Evolutionary conservation across 2,888 invertebrate species (phyloP).

Genomic region (Homarus gammarus): DNA sequence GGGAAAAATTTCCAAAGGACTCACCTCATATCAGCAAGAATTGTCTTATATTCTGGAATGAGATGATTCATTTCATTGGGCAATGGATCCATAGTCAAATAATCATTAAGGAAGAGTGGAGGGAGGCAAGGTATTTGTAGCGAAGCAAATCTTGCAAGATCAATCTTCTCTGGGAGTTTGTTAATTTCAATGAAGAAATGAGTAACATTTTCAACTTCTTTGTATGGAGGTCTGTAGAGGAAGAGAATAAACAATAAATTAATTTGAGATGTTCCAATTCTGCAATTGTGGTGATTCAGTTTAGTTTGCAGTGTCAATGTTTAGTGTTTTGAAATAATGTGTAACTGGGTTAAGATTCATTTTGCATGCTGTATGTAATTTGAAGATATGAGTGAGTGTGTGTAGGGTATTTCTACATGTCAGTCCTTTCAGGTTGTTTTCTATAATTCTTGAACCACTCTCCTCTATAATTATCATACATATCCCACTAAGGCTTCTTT

Average conservation of each 20-base stretch:
- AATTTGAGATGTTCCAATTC: constrained; percentile 14
- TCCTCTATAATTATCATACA: no score
- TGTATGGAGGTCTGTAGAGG: constrained; percentile 81
- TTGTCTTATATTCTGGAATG: constrained; percentile 69
- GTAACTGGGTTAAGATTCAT: no score
- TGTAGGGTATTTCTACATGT: no score
- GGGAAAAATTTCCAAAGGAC: no score
- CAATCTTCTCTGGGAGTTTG: constrained; percentile 62
- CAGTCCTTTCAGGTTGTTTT: no score
- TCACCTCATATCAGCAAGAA: constrained; percentile 71
- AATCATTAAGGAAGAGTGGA: constrained; percentile 84
- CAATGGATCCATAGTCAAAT: constrained; percentile 79
- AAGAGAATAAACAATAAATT: constrained; percentile 36
- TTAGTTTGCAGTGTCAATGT: neutral
- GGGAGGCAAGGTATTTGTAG: constrained; percentile 82
- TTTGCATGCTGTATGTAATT: no score
- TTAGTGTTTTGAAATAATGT: neutral
- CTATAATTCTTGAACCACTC: no score
- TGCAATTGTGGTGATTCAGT: neutral
- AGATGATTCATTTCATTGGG: constrained; percentile 68
- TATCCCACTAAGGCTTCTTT: no score
- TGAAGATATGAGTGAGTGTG: no score
- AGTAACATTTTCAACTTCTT: constrained; percentile 82
- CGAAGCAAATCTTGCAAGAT: constrained; percentile 65
- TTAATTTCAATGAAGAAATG: constrained; percentile 86